A percentile compares a stretch with the other conserved stretches of the same genome.
These are phyloP conservation scores for Hylia prasina DNA, from an alignment of 2,113 vertebrate species.

Conservation along the genomic window DNA sequence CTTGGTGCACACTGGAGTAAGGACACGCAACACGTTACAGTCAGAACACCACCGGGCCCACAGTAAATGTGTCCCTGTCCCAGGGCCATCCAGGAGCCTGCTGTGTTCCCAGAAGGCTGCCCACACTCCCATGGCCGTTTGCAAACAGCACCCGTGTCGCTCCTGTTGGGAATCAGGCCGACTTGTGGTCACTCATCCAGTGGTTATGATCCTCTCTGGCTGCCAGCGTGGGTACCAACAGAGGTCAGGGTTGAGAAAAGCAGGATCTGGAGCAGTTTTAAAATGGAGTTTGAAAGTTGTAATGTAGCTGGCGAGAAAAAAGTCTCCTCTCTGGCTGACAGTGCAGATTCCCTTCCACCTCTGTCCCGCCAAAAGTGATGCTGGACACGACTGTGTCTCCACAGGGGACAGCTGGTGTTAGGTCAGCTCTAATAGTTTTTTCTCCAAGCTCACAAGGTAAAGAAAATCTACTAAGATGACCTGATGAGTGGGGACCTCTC, in stretches of 20 bases:
- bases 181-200: background rate
- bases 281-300: background rate
- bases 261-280: background rate
- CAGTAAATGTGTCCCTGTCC: background rate
- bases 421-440: conserved; percentile 16
- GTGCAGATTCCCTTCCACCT: background rate
- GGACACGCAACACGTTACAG: background rate
- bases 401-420: background rate
- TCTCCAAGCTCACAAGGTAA: background rate
- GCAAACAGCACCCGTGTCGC: background rate
- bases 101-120: background rate
- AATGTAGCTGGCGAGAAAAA: background rate
- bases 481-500: conserved; percentile 76
- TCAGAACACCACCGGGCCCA: background rate
- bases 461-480: conserved; percentile 48
- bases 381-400: background rate
- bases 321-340: background rate
- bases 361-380: background rate
- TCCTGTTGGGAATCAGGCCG: background rate
- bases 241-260: background rate
- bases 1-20: background rate
- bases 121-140: background rate
- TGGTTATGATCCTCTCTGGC: background rate
- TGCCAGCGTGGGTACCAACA: background rate
- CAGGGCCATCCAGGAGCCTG: background rate